Evolutionary conservation across 37 sponge, comb jelly and placozoan genomes (phyloP), one percentile per base, ranked within the genome.

Genomic region (Eunapius fragilis): DNA sequence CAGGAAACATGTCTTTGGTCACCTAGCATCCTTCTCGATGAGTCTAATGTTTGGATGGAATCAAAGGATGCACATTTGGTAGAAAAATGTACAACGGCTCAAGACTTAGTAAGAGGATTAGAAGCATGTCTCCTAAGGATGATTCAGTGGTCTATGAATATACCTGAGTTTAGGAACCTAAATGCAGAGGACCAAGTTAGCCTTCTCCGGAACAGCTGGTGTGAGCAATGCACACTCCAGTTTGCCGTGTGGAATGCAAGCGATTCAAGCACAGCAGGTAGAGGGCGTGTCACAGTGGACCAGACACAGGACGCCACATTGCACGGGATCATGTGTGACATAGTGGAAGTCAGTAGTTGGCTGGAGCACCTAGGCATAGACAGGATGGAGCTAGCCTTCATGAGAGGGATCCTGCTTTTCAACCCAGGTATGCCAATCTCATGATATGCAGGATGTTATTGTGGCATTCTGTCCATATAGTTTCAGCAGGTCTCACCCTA

Each of bases 351-450:
- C 11, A 76, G 81, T 17, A 35, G 38, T 30, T 87, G 85, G 82
- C 74, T 91, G 36, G 86, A 89, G 36, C 31, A 71, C 19, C 26
- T 93, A 28, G 69, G 87, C 41, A 68, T 94, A 3, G 95, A 94
- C 47, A 36, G 41, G 24, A 80, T 83, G 36, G 95, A 94, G 77
- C 31, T 94, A 85, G 76, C 83, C 28, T 87, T 88, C 47, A 82
- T 94, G 25, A 94, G 88, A 69, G 81, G 87, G 4, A 82, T 94
- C 33, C 69, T 87, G 71, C 80, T 94, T 24, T 91, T 94, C 74
- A 91, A 94, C 77, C 90, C 90, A 77, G 91, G 95, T 94, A 69
- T 77, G 94, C 75, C 14, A 5, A n/a, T n/a, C n/a, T n/a, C n/a
- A n/a, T n/a, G n/a, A n/a, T n/a, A n/a, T n/a, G n/a, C n/a, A n/a